Base-by-base conservation (phyloP, 2,113 vertebrate genomes). In the Bostrychus sinensis region DNA sequence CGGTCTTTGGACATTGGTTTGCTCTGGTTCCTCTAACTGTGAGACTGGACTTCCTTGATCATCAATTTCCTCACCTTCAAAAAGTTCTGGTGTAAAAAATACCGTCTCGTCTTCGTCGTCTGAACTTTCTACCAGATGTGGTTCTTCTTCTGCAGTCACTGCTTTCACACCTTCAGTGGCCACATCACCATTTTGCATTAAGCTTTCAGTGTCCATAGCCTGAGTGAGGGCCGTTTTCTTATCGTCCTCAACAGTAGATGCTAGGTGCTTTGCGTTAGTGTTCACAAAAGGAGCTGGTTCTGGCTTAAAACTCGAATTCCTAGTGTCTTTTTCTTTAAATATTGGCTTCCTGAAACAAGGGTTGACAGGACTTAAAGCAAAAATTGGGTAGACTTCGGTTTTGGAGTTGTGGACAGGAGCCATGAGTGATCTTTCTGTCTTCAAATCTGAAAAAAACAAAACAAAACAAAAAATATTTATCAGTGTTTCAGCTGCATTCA, bases 1-100 rank as follows among this genome's bases (percentile, higher is more conserved):
- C n/a, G n/a, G n/a, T n/a, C n/a, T n/a, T n/a, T n/a, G n/a, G n/a
- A n/a, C n/a, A n/a, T n/a, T n/a, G n/a, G n/a, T n/a, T n/a, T n/a
- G n/a, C n/a, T n/a, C n/a, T n/a, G n/a, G 3, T 4, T 19, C 10
- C 39, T 73, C 65, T 19, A 10, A 23, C 11, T 61, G 22, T 37
- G 38, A 41, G 10, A 34, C 32, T 4, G 32, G 32, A 34, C 46
- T n/a, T n/a, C n/a, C n/a, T n/a, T n/a, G n/a, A n/a, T 58, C 68
- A 2, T 71, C 66, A 14, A 56, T 70, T 6, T 91, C 75, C 7
- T 91, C 90, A 11, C n/a, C 82, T 39, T 95, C 94, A 56, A 96
- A 98, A 45, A 98, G 93, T 72, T 98, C 96, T 9, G 96, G 96
- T 12, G 93, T 95, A 66, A 89, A 98, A 78, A 93, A 96, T 38